Conservation (phyloP, 2,888 invertebrate genomes). For the Amorpha juglandis region DNA sequence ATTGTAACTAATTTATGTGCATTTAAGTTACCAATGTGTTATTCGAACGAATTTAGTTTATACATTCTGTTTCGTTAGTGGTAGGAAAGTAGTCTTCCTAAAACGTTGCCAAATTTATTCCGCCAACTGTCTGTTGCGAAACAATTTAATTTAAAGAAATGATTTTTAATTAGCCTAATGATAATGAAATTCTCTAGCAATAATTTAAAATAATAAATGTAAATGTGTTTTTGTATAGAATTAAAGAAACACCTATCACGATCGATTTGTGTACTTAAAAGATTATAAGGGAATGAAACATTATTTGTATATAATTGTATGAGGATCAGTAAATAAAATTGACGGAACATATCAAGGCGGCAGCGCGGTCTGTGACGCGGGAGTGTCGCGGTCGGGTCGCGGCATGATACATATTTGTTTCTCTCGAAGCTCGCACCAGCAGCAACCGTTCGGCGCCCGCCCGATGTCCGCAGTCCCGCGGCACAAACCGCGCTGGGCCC, state of each 20-base stretch:
- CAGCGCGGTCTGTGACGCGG: constrained; percentile 39
- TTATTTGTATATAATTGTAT: constrained; percentile 68
- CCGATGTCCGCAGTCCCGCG: neutral
- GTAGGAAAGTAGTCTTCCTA: constrained; percentile 84
- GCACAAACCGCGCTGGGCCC: neutral
- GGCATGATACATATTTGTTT: constrained; percentile 30
- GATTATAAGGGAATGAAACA: constrained; percentile 54
- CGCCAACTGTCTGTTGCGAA: constrained; percentile 81
- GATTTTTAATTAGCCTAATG: constrained; percentile 66
- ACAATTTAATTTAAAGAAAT: constrained; percentile 72
- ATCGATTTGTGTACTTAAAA: constrained; percentile 64
- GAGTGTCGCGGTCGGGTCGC: neutral
- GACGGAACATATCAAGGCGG: constrained; percentile 62
- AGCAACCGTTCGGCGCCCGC: constrained; percentile 21
- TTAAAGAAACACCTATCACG: constrained; percentile 59
- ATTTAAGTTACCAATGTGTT: constrained; percentile 81
- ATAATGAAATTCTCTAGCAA: constrained; percentile 83
- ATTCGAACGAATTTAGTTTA: constrained; percentile 82
- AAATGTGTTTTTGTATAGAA: constrained; percentile 83
- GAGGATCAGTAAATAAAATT: constrained; percentile 49
- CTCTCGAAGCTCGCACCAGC: too few species aligned
- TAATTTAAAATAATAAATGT: constrained; percentile 79
- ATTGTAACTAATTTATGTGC: constrained; percentile 62
- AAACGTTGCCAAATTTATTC: constrained; percentile 82
- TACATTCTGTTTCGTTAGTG: constrained; percentile 82